phyloP scores from a whole-genome alignment of 30 jellyfish, hydroid and myxozoan genomes.

The Catostylus mosaicus region DNA sequence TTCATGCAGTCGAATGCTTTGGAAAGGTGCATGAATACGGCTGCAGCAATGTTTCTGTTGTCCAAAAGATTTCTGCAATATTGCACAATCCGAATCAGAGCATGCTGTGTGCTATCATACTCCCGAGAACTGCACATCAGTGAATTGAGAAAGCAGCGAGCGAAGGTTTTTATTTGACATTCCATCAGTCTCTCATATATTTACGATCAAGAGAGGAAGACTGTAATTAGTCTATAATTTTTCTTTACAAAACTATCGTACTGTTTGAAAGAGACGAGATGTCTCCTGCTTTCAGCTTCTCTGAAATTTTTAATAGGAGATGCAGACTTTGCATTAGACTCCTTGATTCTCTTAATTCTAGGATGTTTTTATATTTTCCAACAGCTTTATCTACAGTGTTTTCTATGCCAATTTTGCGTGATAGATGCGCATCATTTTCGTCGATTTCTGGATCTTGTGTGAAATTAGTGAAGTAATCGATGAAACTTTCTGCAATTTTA shows the following conservation, averaged over 20 bases:
- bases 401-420: not conserved
- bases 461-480: too few species aligned
- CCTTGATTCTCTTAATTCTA: constrained; percentile 17
- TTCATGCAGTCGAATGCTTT: not conserved
- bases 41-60: too few species aligned
- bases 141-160: constrained; percentile 14
- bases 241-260: constrained; percentile 8
- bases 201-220: constrained; percentile 3
- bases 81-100: too few species aligned
- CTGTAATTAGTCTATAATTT: constrained; percentile 2
- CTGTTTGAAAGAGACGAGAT: constrained; percentile 63
- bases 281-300: constrained; percentile 34
- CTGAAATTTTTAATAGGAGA: constrained; percentile 3
- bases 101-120: too few species aligned
- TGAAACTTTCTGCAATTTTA: too few species aligned
- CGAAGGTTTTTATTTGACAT: too few species aligned
- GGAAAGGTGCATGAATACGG: not conserved
- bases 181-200: not conserved
- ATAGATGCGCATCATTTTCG: not conserved
- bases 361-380: not conserved
- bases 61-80: not conserved
- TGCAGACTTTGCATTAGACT: constrained; percentile 26
- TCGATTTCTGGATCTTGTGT: not conserved
- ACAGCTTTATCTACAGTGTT: not conserved
- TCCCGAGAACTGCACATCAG: too few species aligned